A percentile compares a stretch with the other conserved stretches of the same genome.
phyloP scores from a whole-genome alignment of 2,888 invertebrate species.

The Poecilobothrus nobilitatus region DNA sequence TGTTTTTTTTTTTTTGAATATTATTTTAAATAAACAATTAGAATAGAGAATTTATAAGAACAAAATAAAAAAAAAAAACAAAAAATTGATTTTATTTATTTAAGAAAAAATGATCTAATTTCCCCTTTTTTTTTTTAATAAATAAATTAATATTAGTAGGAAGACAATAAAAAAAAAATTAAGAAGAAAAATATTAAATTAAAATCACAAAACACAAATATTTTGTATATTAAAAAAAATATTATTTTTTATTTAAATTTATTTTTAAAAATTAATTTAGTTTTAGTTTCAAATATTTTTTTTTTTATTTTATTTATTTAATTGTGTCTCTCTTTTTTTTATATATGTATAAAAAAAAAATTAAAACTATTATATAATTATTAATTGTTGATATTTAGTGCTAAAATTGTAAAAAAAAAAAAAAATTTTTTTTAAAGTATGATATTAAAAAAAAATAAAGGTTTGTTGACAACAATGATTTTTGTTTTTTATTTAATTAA shows the following conservation, averaged over 20 bases:
- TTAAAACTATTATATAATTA: neutral
- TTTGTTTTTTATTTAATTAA: neutral
- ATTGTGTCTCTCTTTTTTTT: no score
- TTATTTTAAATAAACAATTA: no score
- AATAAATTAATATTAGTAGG: no score
- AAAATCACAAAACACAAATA: neutral
- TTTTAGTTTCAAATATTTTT: neutral
- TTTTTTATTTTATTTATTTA: neutral
- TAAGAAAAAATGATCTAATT: no score
- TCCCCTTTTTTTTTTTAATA: no score
- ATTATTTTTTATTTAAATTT: neutral
- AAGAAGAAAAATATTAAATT: neutral
- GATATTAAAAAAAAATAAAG: neutral
- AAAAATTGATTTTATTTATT: no score
- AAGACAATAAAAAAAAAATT: neutral
- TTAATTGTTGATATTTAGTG: neutral
- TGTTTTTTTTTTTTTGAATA: no score
- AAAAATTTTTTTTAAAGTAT: neutral
- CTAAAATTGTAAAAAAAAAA: neutral
- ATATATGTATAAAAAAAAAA: no score
- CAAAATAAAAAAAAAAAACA: no score
- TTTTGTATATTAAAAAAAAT: slow-evolving; percentile 2
- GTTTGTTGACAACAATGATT: neutral
- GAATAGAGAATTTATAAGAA: no score
- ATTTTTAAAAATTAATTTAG: neutral